Evolutionary conservation across 2,797 vertebrate genomes (phyloP).

Genomic region (Morus bassanus): DNA sequence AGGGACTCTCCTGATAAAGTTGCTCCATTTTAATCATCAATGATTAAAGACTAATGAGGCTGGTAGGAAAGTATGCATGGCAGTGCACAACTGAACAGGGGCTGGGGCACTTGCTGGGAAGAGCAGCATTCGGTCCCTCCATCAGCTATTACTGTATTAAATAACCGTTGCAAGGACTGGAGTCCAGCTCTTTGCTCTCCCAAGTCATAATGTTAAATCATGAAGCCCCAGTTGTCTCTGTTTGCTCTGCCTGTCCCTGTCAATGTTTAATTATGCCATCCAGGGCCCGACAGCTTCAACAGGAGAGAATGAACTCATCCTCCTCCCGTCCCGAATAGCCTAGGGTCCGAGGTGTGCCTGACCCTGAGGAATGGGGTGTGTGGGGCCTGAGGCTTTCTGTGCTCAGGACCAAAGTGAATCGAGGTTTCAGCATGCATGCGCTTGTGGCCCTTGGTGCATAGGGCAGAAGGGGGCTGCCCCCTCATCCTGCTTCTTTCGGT

Average conservation of each 20-base stretch:
- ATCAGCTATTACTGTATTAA: background rate
- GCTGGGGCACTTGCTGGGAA: background rate
- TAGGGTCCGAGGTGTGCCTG: background rate
- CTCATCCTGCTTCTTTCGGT: accelerated
- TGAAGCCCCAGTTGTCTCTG: background rate
- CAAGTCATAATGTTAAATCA: background rate
- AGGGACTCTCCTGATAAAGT: background rate
- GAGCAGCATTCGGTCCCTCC: background rate
- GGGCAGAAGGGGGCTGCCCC: background rate
- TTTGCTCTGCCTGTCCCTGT: background rate
- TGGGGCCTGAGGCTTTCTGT: background rate
- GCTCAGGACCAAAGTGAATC: background rate
- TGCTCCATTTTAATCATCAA: background rate
- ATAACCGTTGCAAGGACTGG: background rate
- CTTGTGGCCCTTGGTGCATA: background rate
- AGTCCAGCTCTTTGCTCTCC: background rate
- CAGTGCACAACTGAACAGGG: background rate
- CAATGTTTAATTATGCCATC: background rate
- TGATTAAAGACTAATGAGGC: background rate
- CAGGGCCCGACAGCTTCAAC: accelerated
- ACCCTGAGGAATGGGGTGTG: background rate
- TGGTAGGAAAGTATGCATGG: background rate
- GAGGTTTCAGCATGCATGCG: background rate
- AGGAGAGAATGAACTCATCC: background rate
- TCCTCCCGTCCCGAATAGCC: background rate